Evolutionary conservation across 1,140 invertebrate species (phyloP).

Genomic region (Phortica variegata): DNA sequence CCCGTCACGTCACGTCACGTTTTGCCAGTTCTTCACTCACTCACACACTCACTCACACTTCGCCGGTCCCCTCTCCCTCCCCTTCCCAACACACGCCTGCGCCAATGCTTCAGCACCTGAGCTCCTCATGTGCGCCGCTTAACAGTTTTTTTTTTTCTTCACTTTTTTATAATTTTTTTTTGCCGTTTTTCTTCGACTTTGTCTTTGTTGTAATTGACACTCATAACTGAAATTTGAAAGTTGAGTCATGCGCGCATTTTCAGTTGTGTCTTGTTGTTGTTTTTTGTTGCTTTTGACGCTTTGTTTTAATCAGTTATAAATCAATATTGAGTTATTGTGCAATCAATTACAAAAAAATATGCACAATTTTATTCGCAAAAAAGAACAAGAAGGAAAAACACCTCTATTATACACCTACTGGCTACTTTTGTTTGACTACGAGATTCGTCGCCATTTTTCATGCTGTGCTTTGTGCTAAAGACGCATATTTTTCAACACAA

Average conservation of each 20-base stretch:
- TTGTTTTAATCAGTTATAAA: constrained; percentile 47
- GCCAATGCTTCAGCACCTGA: too few species aligned
- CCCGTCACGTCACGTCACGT: constrained; percentile 56
- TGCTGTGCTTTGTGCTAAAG: constrained; percentile 12
- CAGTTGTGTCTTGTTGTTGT: constrained; percentile 10
- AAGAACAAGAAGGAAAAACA: too few species aligned
- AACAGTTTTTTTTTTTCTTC: too few species aligned
- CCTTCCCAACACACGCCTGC: too few species aligned
- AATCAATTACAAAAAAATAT: too few species aligned
- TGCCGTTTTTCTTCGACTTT: constrained; percentile 26
- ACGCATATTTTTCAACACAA: neutral
- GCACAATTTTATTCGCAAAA: too few species aligned
- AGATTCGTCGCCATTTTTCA: constrained; percentile 1
- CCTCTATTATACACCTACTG: too few species aligned
- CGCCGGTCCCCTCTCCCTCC: neutral
- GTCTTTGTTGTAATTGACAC: constrained; percentile 48
- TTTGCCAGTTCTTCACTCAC: constrained; percentile 32
- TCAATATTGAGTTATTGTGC: constrained; percentile 50
- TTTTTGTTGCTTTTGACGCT: constrained; percentile 21
- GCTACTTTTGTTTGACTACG: too few species aligned
- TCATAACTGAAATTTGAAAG: constrained; percentile 51
- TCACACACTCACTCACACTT: too few species aligned
- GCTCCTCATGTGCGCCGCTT: too few species aligned
- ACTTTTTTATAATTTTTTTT: too few species aligned
- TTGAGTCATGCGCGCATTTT: constrained; percentile 36